Evolutionary conservation across 2,888 invertebrate genomes (phyloP), one percentile per base, ranked within the genome.

Genomic region (Ecliptopera silaceata): DNA sequence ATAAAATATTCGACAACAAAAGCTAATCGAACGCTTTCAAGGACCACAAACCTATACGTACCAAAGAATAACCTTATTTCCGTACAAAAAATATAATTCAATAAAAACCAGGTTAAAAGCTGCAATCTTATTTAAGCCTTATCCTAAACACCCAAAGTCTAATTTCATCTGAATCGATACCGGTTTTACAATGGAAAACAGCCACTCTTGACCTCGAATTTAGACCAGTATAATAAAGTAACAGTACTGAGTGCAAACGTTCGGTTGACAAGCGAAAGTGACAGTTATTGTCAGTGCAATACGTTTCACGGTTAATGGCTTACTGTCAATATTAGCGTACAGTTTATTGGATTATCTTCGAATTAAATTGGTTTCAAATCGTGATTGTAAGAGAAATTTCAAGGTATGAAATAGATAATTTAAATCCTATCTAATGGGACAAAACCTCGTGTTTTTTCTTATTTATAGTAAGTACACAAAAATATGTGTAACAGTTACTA

Each of bases 121-220:
- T 32, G 12, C 31, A 48, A 46, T 32, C 45, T 32, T 38, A 60
- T 49, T 57, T 59, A 47, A 62, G 61, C 61, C 53, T 44, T 64
- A 61, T 61, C 48, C 43, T 42, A 50, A 50, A 43, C 46, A 22
- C 42, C 50, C 59, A 62, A 57, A 49, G 45, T 15, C 17, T 42
- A 38, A 50, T 46, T 51, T 45, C 45, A 48, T 49, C 12, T 47
- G 55, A 15, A 38, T 11, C 45, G 20, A 39, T 45, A 41, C 43
- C 34, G 46, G 32, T 36, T 46, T 56, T 39, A 56, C 45, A 59
- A 53, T 60, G 57, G 57, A 56, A 54, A 26, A 74, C 70, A 75
- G 74, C 74, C 75, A 75, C 72, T 70, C 75, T 81, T 79, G 82
- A 76, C 81, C 80, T 77, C 69, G 73, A 75, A 74, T 60, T 46